Conservation (phyloP, 2,797 vertebrate genomes). For the Urophycis tenuis region DNA sequence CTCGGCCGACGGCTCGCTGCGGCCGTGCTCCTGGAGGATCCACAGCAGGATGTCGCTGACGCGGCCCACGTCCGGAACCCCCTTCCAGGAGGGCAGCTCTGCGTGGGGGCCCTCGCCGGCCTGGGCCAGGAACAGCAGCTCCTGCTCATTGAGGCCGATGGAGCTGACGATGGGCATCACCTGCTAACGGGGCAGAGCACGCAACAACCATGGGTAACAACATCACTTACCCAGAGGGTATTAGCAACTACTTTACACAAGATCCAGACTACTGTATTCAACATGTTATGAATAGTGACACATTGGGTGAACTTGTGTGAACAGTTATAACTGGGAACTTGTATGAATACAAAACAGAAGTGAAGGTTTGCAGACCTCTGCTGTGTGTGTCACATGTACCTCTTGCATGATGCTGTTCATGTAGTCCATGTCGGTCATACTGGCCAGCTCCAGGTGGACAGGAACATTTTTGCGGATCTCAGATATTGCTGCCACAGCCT, state of each 20-base stretch:
- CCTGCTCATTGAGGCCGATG: constrained; percentile 95
- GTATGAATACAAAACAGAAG: too few species aligned
- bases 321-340: too few species aligned
- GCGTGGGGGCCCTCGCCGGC: constrained; percentile 81
- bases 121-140: constrained; percentile 93
- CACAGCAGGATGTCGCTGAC: constrained; percentile 95
- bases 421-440: constrained; percentile 90
- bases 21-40: constrained; percentile 83
- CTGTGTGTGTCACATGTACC: constrained; percentile 72
- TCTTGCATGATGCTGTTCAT: constrained; percentile 90
- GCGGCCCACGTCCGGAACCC: constrained; percentile 81
- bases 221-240: neutral
- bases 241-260: neutral
- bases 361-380: neutral
- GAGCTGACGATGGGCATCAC: constrained; percentile 90
- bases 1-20: constrained; percentile 53
- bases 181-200: constrained; percentile 81
- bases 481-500: constrained; percentile 83
- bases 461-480: constrained; percentile 82
- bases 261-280: too few species aligned
- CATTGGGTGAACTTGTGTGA: too few species aligned
- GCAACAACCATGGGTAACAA: neutral
- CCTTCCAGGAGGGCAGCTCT: constrained; percentile 75
- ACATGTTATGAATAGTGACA: too few species aligned
- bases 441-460: constrained; percentile 93